Conservation (phyloP, 1,140 invertebrate species). For the Choristoneura fumiferana region DNA sequence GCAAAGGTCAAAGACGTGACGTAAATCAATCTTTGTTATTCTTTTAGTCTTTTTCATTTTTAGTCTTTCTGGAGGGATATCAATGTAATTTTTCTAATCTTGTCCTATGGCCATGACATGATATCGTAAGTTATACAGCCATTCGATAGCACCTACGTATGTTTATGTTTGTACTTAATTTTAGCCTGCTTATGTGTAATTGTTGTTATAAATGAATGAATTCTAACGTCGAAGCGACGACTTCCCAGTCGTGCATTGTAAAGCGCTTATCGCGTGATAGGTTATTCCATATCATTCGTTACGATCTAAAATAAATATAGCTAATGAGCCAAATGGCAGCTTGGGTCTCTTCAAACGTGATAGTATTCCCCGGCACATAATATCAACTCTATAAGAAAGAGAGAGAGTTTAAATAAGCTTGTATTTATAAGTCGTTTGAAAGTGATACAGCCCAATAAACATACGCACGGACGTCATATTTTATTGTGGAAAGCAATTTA, state of each 20-base stretch:
- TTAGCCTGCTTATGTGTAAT: no score
- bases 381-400: background rate
- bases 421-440: background rate
- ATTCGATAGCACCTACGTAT: no score
- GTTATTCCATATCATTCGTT: conserved; percentile 6
- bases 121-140: no score
- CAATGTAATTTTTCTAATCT: no score
- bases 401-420: background rate
- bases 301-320: conserved; percentile 6
- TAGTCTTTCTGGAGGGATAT: no score
- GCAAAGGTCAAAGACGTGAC: no score
- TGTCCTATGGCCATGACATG: no score
- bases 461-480: background rate
- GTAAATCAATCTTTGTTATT: no score
- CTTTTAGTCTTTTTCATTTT: no score
- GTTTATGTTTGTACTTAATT: no score
- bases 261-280: background rate
- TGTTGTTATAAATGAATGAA: no score
- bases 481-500: conserved; percentile 11
- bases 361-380: no score
- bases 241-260: background rate
- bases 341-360: background rate
- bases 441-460: conserved; percentile 1
- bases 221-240: background rate
- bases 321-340: conserved; percentile 12